Conservation (phyloP, 2,888 invertebrate species). For the Drosophila kambysellisi region DNA sequence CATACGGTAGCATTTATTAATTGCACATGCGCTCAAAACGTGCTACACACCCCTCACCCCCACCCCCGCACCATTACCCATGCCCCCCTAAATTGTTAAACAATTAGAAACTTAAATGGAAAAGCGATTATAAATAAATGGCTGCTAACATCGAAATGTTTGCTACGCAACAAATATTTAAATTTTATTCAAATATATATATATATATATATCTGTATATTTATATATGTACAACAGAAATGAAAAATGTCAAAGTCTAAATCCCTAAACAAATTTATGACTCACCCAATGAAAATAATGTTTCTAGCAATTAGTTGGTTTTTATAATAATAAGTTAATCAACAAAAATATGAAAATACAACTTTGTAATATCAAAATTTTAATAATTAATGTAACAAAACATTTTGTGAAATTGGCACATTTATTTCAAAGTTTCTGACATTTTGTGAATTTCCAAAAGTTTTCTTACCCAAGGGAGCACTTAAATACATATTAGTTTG, state of each 20-base stretch:
- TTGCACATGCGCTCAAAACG: slow-evolving; percentile 76
- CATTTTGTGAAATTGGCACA: background rate
- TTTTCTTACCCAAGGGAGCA: background rate
- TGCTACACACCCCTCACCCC: slow-evolving; percentile 46
- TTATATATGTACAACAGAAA: background rate
- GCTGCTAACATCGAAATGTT: background rate
- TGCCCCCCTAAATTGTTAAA: background rate
- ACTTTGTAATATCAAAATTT: background rate
- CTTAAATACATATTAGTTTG: background rate
- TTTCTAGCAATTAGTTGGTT: background rate
- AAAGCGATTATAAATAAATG: background rate
- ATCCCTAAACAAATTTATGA: background rate
- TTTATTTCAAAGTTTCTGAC: background rate
- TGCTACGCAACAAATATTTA: background rate
- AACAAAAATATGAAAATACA: background rate
- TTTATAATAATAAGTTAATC: background rate
- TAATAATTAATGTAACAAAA: too few species aligned
- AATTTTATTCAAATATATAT: background rate
- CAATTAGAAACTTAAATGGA: background rate
- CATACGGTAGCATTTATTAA: slow-evolving; percentile 74
- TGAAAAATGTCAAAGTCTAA: background rate
- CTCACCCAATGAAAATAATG: background rate
- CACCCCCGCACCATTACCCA: too few species aligned
- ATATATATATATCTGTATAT: background rate
- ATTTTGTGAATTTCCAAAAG: background rate